These are phyloP conservation scores for Rhopalosiphum maidis DNA, from an alignment of 1,140 invertebrate genomes.

Conservation along the genomic window DNA sequence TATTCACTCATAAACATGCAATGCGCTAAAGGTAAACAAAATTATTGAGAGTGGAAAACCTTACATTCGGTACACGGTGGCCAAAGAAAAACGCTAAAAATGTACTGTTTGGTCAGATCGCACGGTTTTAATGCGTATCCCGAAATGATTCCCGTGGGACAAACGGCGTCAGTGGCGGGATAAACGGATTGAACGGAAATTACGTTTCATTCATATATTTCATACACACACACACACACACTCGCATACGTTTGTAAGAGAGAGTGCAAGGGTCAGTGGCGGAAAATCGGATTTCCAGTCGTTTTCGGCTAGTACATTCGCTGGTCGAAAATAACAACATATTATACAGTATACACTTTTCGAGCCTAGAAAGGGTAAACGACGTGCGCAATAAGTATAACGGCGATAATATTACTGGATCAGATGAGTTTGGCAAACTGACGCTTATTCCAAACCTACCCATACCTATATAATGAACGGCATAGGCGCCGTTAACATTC, in stretches of 20 bases:
- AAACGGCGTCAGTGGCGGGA: not conserved
- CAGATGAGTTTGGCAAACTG: too few species aligned
- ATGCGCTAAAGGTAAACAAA: not conserved
- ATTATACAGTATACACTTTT: not conserved
- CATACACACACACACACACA: too few species aligned
- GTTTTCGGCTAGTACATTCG: not conserved
- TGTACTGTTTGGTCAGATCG: not conserved
- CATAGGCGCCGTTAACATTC: too few species aligned
- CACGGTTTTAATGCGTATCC: not conserved
- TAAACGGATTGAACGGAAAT: conserved; percentile 12
- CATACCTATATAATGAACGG: too few species aligned
- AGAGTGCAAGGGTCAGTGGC: not conserved
- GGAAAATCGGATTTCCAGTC: conserved; percentile 2
- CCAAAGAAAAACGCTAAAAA: not conserved
- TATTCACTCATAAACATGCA: not conserved
- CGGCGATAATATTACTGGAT: too few species aligned
- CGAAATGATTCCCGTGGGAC: conserved; percentile 11
- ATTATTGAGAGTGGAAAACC: not conserved
- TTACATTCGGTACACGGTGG: not conserved
- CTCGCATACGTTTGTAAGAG: not conserved
- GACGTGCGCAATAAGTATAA: not conserved
- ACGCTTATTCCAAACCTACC: too few species aligned
- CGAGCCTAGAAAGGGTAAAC: not conserved
- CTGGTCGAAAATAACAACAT: too few species aligned
- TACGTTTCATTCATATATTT: not conserved